Evolutionary conservation across 2,113 vertebrate species (phyloP).

Genomic region (Morone saxatilis): DNA sequence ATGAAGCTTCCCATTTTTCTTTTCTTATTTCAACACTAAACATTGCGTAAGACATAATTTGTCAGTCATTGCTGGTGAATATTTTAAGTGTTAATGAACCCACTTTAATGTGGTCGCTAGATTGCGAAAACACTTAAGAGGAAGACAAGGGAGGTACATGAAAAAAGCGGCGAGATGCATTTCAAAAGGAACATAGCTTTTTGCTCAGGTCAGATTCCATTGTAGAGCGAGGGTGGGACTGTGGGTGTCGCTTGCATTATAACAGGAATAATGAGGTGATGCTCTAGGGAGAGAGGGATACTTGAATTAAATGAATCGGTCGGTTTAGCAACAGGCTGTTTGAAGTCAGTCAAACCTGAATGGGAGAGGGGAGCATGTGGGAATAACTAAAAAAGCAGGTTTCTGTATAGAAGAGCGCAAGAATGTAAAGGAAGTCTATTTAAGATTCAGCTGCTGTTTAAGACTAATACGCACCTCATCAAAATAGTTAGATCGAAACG

Average conservation of each 20-base stretch:
- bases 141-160: conserved; percentile 57
- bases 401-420: conserved; percentile 1
- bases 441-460: not conserved
- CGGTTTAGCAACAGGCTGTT: conserved; percentile 74
- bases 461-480: conserved; percentile 1
- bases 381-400: conserved; percentile 43
- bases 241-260: conserved; percentile 82
- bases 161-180: conserved; percentile 63
- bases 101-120: conserved; percentile 39
- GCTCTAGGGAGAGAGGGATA: conserved; percentile 76
- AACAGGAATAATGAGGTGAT: conserved; percentile 82
- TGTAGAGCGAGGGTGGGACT: conserved; percentile 82
- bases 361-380: conserved; percentile 4
- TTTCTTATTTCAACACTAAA: conserved; percentile 53
- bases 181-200: conserved; percentile 80
- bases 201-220: conserved; percentile 80
- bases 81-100: conserved; percentile 56
- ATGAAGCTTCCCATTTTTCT: conserved; percentile 35
- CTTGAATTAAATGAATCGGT: conserved; percentile 76
- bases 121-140: conserved; percentile 62
- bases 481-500: not conserved
- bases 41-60: conserved; percentile 54
- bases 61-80: conserved; percentile 56
- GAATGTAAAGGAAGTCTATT: not conserved
- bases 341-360: conserved; percentile 68